Conservation (phyloP, 1,140 invertebrate genomes). For the Diuraphis noxia region DNA sequence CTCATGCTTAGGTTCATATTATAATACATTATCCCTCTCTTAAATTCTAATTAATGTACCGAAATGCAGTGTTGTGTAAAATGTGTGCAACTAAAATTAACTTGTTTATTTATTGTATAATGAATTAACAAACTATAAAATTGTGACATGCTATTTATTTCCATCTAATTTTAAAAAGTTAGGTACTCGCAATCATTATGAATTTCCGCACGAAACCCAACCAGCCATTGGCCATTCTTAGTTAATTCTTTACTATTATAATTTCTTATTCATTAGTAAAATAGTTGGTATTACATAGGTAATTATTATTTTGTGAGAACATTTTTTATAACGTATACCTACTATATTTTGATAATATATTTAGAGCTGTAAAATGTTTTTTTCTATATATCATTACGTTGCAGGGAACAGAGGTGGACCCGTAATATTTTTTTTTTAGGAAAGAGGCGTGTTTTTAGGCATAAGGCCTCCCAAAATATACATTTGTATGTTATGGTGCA, state of each 20-base stretch:
- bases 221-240: conserved; percentile 17
- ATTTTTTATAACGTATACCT: neutral
- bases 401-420: neutral
- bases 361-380: neutral
- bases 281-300: neutral
- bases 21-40: neutral
- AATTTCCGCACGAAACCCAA: conserved; percentile 13
- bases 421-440: neutral
- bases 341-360: neutral
- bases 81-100: neutral
- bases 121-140: neutral
- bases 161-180: neutral
- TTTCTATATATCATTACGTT: neutral
- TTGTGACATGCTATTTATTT: conserved; percentile 13
- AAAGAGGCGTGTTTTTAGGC: neutral
- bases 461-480: neutral
- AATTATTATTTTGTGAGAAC: conserved; percentile 7
- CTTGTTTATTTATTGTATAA: conserved; percentile 1
- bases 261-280: neutral
- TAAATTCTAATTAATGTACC: neutral
- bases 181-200: neutral
- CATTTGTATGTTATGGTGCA: neutral
- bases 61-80: neutral
- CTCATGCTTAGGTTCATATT: neutral
- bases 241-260: neutral